Evolutionary conservation across 1,140 invertebrate species (phyloP).

Genomic region (Ips typographus): DNA sequence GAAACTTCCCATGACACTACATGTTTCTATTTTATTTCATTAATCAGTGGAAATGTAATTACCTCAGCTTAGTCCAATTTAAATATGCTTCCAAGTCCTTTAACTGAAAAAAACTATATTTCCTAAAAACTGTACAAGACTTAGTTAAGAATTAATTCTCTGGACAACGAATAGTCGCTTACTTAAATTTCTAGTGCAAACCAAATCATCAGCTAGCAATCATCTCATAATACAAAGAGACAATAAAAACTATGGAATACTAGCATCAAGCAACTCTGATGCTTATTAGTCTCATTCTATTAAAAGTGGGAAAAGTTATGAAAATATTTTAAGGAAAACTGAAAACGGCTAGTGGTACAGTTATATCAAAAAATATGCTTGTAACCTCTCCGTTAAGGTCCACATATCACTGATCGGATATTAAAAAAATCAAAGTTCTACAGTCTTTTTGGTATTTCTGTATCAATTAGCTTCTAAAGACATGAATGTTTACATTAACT

Average conservation of each 20-base stretch:
- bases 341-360: background rate
- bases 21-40: background rate
- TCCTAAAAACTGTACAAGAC: too few species aligned
- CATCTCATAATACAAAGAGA: slow-evolving; percentile 9
- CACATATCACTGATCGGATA: background rate
- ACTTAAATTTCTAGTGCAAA: background rate
- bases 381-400: background rate
- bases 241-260: slow-evolving; percentile 3
- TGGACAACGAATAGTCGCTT: slow-evolving; percentile 26
- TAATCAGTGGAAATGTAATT: too few species aligned
- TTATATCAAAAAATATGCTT: background rate
- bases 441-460: background rate
- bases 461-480: background rate
- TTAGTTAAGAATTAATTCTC: background rate
- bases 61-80: too few species aligned
- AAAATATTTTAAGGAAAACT: slow-evolving; percentile 39
- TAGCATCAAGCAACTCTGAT: background rate
- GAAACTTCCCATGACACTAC: slow-evolving; percentile 26
- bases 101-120: too few species aligned
- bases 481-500: slow-evolving; percentile 31
- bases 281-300: background rate
- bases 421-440: too few species aligned
- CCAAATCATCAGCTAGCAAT: background rate
- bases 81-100: too few species aligned
- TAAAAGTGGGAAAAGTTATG: slow-evolving; percentile 27